Base-by-base conservation (phyloP, 2,797 vertebrate genomes). In the Tympanoctomys barrerae region DNA sequence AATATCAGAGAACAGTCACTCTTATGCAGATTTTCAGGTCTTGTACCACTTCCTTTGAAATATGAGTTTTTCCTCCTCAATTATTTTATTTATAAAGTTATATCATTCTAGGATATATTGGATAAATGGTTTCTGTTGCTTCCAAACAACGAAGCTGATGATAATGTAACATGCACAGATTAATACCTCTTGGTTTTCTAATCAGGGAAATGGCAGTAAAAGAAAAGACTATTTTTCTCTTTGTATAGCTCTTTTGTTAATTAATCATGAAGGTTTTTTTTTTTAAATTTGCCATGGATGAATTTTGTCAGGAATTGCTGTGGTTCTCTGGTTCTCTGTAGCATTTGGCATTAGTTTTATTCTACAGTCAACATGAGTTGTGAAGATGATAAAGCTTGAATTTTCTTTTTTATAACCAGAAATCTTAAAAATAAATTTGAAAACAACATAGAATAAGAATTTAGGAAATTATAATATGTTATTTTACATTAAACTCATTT, bases 361-460 rank as follows among this genome's bases (percentile, higher is more conserved):
- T 95, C 93, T 90, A n/a, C 85, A 11, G 4, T 78, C 7, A 68
- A n/a, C 24, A 39, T 91, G 28, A 82, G 7, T 46, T 83, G 31
- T 71, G 9, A 88, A 85, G 24, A 18, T 91, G 64, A 91, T 93
- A 26, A 87, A 94, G 54, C 13, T 94, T 92, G 13, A 86, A 14
- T 90, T 84, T 92, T 90, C 77, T 78, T 88, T 81, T 85, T 85
- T 16, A 80, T 89, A 18, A 62, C 8, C 73, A 64, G 36, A 70
- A 73, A 90, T 22, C 31, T 78, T 85, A 88, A 90, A 92, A 82
- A 73, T 82, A 96, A 91, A 89, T 83, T 82, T 75, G 14, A 93
- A 91, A 80, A 31, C 11, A 78, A 90, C 22, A 68, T 19, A 78
- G 71, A 87, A 24, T 14, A 90, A 88, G 5, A 66, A 26, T 59